Conservation (phyloP, 2,113 vertebrate genomes). For the Callipepla californica region DNA sequence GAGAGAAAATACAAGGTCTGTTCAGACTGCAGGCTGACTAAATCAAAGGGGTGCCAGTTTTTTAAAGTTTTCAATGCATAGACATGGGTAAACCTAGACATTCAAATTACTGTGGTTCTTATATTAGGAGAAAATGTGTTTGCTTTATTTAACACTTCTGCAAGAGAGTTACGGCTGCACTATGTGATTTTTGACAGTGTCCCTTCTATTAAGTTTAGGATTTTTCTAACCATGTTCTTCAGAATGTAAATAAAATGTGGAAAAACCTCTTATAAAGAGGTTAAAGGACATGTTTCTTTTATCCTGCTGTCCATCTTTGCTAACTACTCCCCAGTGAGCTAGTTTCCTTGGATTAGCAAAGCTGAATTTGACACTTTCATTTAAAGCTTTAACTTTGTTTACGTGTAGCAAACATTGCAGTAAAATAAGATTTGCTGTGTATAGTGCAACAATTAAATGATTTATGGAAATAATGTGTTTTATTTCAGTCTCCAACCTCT, state of each 20-base stretch:
- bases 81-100: not conserved
- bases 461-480: not conserved
- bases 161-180: not conserved
- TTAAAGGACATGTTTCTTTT: not conserved
- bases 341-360: not conserved
- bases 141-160: not conserved
- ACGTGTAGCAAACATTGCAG: not conserved
- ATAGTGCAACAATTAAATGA: not conserved
- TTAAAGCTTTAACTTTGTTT: not conserved
- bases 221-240: not conserved
- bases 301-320: not conserved
- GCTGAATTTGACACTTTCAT: not conserved
- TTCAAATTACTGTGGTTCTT: not conserved
- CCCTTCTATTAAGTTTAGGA: not conserved
- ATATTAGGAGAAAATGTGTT: not conserved
- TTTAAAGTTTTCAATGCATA: not conserved
- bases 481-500: conserved; percentile 78
- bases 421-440: not conserved
- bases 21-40: too few relatives aligned
- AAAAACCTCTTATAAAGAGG: not conserved
- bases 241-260: not conserved
- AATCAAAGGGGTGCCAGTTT: too few relatives aligned
- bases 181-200: not conserved
- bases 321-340: not conserved
- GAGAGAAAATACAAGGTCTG: too few relatives aligned